A percentile compares a stretch with the other conserved stretches of the same genome.
Conservation (phyloP, 2,113 vertebrate genomes). For the Ornithorhynchus anatinus region DNA sequence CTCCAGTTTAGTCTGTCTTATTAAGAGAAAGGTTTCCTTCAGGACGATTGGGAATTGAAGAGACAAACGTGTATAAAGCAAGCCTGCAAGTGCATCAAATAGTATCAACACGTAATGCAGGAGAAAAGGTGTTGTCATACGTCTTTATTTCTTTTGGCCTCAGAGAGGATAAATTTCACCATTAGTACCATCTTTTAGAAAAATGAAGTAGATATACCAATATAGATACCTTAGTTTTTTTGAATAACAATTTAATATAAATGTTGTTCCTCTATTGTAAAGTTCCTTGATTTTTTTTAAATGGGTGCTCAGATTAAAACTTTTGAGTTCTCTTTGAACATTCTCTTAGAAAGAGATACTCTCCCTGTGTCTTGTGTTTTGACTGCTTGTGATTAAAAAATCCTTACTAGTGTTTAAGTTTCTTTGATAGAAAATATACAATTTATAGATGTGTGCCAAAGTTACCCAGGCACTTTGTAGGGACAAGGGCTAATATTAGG, state of each 20-base stretch:
- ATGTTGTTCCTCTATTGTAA: slow-evolving; percentile 47
- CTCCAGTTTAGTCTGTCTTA: too few relatives aligned
- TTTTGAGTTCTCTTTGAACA: slow-evolving; percentile 66
- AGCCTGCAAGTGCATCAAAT: too few relatives aligned
- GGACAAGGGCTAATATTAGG: slow-evolving; percentile 1
- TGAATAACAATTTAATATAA: slow-evolving; percentile 31
- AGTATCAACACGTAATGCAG: too few relatives aligned
- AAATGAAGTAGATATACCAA: too few relatives aligned
- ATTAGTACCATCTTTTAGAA: too few relatives aligned
- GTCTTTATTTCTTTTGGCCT: too few relatives aligned
- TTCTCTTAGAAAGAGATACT: slow-evolving; percentile 67
- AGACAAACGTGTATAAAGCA: too few relatives aligned
- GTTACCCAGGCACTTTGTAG: slow-evolving; percentile 8
- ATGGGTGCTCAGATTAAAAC: slow-evolving; percentile 48
- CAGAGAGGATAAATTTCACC: too few relatives aligned
- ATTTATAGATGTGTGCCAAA: slow-evolving; percentile 10
- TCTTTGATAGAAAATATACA: slow-evolving; percentile 46
- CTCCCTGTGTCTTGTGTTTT: slow-evolving; percentile 60
- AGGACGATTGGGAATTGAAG: too few relatives aligned
- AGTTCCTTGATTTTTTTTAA: slow-evolving; percentile 43
- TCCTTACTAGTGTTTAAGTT: slow-evolving; percentile 65
- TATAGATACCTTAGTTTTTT: too few relatives aligned
- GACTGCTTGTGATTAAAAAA: slow-evolving; percentile 69
- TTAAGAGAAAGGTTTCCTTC: too few relatives aligned
- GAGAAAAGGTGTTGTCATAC: too few relatives aligned